Evolutionary conservation across 2,797 vertebrate genomes (phyloP).

Genomic region (Macroramphosus scolopax): DNA sequence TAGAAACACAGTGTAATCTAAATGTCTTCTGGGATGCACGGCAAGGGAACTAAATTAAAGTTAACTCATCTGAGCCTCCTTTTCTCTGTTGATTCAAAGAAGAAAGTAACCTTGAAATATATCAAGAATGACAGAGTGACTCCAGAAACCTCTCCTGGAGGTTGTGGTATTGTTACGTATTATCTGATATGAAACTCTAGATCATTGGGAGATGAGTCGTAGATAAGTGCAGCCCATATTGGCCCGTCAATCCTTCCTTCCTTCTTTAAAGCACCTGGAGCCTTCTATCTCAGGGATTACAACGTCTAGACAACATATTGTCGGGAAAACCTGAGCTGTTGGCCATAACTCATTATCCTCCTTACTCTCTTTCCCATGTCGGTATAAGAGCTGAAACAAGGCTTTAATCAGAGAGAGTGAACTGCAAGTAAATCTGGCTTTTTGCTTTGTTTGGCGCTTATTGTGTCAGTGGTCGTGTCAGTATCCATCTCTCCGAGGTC

Average conservation of each 20-base stretch:
- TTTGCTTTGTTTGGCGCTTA: slow-evolving; percentile 22
- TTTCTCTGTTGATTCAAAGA: too few species aligned
- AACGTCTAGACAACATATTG: slow-evolving; percentile 57
- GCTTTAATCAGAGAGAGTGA: slow-evolving; percentile 29
- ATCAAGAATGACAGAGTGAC: too few species aligned
- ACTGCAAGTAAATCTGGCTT: slow-evolving; percentile 23
- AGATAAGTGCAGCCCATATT: slow-evolving; percentile 12
- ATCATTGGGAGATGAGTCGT: slow-evolving; percentile 30
- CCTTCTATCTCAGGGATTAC: slow-evolving; percentile 52
- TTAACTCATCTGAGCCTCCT: slow-evolving; percentile 7
- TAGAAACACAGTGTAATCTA: slow-evolving; percentile 23
- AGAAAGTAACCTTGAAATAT: too few species aligned
- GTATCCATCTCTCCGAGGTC: slow-evolving; percentile 18
- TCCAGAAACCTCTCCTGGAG: too few species aligned
- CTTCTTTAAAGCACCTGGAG: slow-evolving; percentile 16
- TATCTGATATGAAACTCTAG: slow-evolving; percentile 19
- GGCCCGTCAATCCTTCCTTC: slow-evolving; percentile 16
- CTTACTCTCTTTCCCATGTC: slow-evolving; percentile 11
- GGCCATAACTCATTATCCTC: slow-evolving; percentile 18
- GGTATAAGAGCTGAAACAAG: slow-evolving; percentile 25
- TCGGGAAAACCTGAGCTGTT: slow-evolving; percentile 35
- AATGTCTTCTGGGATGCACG: slow-evolving; percentile 8
- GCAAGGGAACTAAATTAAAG: slow-evolving; percentile 20
- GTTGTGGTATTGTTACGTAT: slow-evolving; percentile 12
- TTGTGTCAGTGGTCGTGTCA: slow-evolving; percentile 33